Evolutionary conservation across 2,797 vertebrate genomes (phyloP), one percentile per base, ranked within the genome.

Genomic region (Macroramphosus scolopax): DNA sequence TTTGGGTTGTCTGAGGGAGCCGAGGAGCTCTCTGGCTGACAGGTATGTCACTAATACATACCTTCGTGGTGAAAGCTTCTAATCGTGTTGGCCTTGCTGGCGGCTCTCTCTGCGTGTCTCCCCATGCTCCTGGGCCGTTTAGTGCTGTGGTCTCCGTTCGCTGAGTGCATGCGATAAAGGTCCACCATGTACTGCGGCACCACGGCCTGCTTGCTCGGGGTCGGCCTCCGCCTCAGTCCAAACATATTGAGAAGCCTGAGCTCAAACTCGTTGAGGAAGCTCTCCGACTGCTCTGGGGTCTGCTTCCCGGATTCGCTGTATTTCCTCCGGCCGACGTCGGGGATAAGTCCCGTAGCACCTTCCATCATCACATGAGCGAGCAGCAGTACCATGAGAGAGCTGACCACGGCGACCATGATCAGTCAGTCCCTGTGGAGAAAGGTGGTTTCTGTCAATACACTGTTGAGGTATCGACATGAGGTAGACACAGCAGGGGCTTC

Each of bases 41-140:
- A 82, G 85, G 81, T 87, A 83, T 84, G 85, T 80, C 83, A 75
- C 75, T 86, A 83, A 82, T 78, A 81, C 91, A 87, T 89, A 98
- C 96, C 96, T 95, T 98, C 95, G 58, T 98, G 95, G 86, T 96
- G 94, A 89, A 97, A 98, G 87, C 94, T 97, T 87, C 95, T 92
- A 80, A 98, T 94, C 15, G 95, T 98, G 88, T 96, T 98, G 82
- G 95, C 95, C 57, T 87, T 91, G 91, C 95, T 98, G 85, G 93
- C 91, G 17, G 93, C 92, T 68, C 89, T 88, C 83, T 95, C 94
- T 71, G 92, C 88, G 68, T 92, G 90, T 54, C 77, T 92, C 73
- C 93, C 93, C 72, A 92, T 91, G 75, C 84, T 87, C 73, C 75
- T 87, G 66, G 88, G 81, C 20, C 92, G 80, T 43, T 91, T 90